phyloP scores from a whole-genome alignment of 2,797 vertebrate genomes.

The Labeo calbasu region DNA sequence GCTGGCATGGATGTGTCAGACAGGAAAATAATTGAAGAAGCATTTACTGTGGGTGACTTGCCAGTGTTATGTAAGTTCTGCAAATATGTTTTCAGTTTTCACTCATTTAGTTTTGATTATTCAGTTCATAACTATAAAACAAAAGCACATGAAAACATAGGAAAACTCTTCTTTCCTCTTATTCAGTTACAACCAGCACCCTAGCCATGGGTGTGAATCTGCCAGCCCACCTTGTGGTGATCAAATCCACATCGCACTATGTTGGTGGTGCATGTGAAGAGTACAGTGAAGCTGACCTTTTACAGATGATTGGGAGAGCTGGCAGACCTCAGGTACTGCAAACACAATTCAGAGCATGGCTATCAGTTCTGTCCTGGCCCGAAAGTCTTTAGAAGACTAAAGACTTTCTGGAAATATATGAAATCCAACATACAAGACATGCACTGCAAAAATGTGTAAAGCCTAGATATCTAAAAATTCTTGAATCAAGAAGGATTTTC shows the following conservation, averaged over 20 bases:
- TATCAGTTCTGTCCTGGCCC: neutral
- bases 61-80: constrained; percentile 92
- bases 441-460: neutral
- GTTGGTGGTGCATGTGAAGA: constrained; percentile 91
- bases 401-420: neutral
- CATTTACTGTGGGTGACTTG: constrained; percentile 89
- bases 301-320: constrained; percentile 98
- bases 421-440: neutral
- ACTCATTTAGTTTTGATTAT: neutral
- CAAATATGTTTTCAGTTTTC: constrained; percentile 7
- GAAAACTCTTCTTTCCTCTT: constrained; percentile 5
- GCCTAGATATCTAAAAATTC: too few species aligned
- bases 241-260: constrained; percentile 98
- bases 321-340: constrained; percentile 91
- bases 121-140: neutral
- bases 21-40: constrained; percentile 89
- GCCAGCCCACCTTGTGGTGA: constrained; percentile 94
- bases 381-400: too few species aligned
- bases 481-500: too few species aligned
- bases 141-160: neutral
- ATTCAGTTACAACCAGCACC: constrained; percentile 94
- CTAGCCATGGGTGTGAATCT: constrained; percentile 98
- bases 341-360: constrained; percentile 9
- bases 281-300: constrained; percentile 93
- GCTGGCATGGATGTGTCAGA: constrained; percentile 92